Percentiles rank a stretch among this genome's conserved stretches.
Evolutionary conservation across 2,888 invertebrate genomes (phyloP).

Genomic region (Megalurothrips usitatus): DNA sequence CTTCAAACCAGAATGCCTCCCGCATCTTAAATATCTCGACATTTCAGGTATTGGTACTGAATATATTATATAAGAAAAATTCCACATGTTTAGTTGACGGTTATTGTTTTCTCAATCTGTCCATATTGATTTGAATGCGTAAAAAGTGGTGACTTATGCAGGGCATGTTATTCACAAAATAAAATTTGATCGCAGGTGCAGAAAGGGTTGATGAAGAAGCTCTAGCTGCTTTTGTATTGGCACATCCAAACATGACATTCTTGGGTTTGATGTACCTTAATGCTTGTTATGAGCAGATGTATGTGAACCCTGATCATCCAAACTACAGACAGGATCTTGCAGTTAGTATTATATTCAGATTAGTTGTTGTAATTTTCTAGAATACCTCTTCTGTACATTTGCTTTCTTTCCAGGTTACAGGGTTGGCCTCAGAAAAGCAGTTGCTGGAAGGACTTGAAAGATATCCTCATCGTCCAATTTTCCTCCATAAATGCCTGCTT

Average conservation of each 20-base stretch:
- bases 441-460: conserved; percentile 55
- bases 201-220: conserved; percentile 50
- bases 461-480: conserved; percentile 55
- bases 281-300: conserved; percentile 52
- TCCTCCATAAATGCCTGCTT: conserved; percentile 63
- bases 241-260: conserved; percentile 51
- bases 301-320: conserved; percentile 48
- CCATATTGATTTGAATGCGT: not conserved
- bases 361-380: not conserved
- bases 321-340: conserved; percentile 47
- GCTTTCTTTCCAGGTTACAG: conserved; percentile 48
- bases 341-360: conserved; percentile 44
- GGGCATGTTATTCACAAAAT: not conserved
- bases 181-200: conserved; percentile 46
- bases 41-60: conserved; percentile 52
- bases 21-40: conserved; percentile 57
- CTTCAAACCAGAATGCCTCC: conserved; percentile 50
- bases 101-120: not conserved
- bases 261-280: conserved; percentile 55
- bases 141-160: not conserved
- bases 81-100: not conserved
- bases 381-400: conserved; percentile 25
- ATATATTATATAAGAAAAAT: not conserved
- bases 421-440: conserved; percentile 55
- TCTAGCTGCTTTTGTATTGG: conserved; percentile 48